These are phyloP conservation scores for Megamerina dolium DNA, from an alignment of 2,888 invertebrate species.

Conservation along the genomic window DNA sequence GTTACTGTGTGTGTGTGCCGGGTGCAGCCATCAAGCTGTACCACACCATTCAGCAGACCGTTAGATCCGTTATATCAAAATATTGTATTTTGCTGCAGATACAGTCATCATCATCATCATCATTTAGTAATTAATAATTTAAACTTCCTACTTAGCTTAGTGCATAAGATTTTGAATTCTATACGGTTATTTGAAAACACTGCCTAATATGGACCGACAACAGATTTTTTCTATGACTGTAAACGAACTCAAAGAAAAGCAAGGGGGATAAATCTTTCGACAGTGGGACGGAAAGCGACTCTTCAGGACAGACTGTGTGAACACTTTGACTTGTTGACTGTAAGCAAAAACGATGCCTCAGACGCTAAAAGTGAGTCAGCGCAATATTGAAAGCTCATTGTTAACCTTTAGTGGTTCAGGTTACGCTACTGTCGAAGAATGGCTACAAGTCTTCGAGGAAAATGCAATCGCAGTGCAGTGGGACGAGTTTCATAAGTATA, in stretches of 20 bases:
- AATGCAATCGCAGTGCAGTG: conserved; percentile 6
- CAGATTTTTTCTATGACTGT: neutral
- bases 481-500: conserved; percentile 6
- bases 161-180: too few species aligned
- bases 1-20: too few species aligned
- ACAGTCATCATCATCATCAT: too few species aligned
- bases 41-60: too few species aligned
- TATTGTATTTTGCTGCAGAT: too few species aligned
- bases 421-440: neutral
- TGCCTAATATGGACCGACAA: conserved; percentile 5
- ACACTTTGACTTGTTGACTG: neutral
- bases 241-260: conserved; percentile 4
- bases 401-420: conserved; percentile 4
- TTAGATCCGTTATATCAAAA: too few species aligned
- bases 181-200: too few species aligned
- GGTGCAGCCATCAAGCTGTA: too few species aligned
- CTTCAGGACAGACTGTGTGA: conserved; percentile 5
- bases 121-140: too few species aligned
- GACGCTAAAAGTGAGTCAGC: neutral
- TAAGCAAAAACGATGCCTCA: neutral
- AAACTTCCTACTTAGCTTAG: too few species aligned
- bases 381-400: conserved; percentile 11
- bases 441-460: conserved; percentile 6
- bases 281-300: conserved; percentile 3
- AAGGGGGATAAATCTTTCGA: neutral